Percentiles rank a stretch among this genome's conserved stretches.
Evolutionary conservation across 2,113 vertebrate species (phyloP).

Genomic region (mouse (Mus musculus)): DNA sequence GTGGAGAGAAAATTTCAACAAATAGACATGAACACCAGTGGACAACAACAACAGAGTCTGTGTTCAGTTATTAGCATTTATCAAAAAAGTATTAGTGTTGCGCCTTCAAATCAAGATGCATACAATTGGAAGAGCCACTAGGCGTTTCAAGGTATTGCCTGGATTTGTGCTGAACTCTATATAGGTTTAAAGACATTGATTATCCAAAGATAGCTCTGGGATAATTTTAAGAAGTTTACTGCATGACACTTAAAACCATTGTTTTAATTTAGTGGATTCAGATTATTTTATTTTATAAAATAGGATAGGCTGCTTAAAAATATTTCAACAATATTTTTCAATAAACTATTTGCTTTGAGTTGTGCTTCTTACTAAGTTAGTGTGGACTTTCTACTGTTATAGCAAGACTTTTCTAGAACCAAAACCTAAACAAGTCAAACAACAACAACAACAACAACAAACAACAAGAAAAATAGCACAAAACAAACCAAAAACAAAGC

Average conservation of each 20-base stretch:
- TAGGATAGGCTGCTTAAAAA: background rate
- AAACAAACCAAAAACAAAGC: background rate
- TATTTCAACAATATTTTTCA: background rate
- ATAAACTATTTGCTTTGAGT: background rate
- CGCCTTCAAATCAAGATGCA: background rate
- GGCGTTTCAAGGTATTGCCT: background rate
- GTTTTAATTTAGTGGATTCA: slow-evolving; percentile 18
- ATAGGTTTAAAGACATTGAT: slow-evolving; percentile 4
- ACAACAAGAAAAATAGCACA: too few relatives aligned
- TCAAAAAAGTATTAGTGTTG: background rate
- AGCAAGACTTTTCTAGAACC: background rate
- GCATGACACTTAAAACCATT: background rate
- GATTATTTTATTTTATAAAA: slow-evolving; percentile 23
- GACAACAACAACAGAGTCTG: background rate
- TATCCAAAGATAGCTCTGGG: background rate
- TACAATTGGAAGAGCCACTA: background rate
- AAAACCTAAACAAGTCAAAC: background rate
- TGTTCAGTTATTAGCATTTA: background rate
- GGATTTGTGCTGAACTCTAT: background rate
- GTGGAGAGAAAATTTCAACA: background rate
- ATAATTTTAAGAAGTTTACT: background rate
- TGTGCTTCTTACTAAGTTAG: background rate
- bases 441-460: background rate
- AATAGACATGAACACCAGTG: background rate
- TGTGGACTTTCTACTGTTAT: background rate